Conservation (phyloP, 64 coral and sea anemone genomes). For the Acropora yongei region DNA sequence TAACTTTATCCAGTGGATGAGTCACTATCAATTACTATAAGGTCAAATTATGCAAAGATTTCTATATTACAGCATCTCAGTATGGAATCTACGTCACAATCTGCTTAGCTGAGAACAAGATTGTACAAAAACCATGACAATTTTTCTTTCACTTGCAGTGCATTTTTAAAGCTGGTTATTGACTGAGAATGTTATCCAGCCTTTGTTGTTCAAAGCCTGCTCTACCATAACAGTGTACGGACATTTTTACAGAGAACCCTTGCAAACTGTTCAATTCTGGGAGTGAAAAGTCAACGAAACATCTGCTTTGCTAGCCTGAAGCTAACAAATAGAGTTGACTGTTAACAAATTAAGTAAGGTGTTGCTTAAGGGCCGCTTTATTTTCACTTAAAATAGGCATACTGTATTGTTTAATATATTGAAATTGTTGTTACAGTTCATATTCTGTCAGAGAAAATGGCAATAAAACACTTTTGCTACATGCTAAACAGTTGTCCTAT, state of each 20-base stretch:
- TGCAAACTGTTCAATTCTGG: conserved; percentile 16
- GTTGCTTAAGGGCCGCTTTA: conserved; percentile 6
- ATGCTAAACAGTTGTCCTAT: not conserved
- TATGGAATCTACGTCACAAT: conserved; percentile 25
- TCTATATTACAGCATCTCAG: conserved; percentile 31
- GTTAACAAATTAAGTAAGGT: not conserved
- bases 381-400: not conserved
- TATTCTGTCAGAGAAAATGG: conserved; percentile 2
- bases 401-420: conserved; percentile 8
- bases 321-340: not conserved
- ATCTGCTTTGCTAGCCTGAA: conserved; percentile 15
- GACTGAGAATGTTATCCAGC: conserved; percentile 34
- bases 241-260: conserved; percentile 21
- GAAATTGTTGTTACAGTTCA: conserved; percentile 16
- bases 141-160: not conserved
- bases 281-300: conserved; percentile 38
- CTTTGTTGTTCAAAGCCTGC: conserved; percentile 30
- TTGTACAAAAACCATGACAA: not conserved
- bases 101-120: conserved; percentile 44
- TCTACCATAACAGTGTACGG: conserved; percentile 33
- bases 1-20: conserved; percentile 8
- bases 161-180: not conserved
- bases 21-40: conserved; percentile 21
- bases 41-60: conserved; percentile 32
- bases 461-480: not conserved